A percentile compares a stretch with the other conserved stretches of the same genome.
These are phyloP conservation scores for Rhingia campestris DNA, from an alignment of 2,888 invertebrate genomes.

Conservation along the genomic window DNA sequence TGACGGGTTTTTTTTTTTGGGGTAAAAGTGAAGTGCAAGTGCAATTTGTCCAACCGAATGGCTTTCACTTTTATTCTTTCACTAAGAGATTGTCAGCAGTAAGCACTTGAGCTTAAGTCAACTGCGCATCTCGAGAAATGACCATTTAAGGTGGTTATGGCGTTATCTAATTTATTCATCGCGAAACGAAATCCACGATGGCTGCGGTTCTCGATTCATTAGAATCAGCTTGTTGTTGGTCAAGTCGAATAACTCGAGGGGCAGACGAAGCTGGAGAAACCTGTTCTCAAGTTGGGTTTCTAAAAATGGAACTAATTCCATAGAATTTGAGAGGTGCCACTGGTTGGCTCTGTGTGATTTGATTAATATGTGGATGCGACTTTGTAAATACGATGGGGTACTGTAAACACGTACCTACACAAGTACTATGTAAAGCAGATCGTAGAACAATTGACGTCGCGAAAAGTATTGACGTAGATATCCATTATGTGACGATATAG, in stretches of 20 bases:
- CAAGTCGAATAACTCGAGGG: slow-evolving; percentile 4
- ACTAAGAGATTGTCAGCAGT: slow-evolving; percentile 2
- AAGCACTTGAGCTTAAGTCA: slow-evolving; percentile 22
- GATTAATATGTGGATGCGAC: too few relatives aligned
- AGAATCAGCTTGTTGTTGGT: slow-evolving; percentile 34
- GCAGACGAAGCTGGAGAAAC: slow-evolving; percentile 12
- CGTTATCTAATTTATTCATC: slow-evolving; percentile 41
- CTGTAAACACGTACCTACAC: too few relatives aligned
- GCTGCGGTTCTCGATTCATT: slow-evolving; percentile 40
- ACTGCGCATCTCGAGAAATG: slow-evolving; percentile 49
- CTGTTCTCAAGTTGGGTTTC: slow-evolving; percentile 29
- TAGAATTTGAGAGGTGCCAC: neutral
- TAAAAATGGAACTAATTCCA: slow-evolving; percentile 24
- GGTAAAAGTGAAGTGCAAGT: slow-evolving; percentile 44
- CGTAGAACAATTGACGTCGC: too few relatives aligned
- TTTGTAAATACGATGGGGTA: too few relatives aligned
- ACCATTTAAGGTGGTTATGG: slow-evolving; percentile 55
- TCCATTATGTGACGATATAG: too few relatives aligned
- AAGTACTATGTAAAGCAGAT: too few relatives aligned
- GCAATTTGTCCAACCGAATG: slow-evolving; percentile 34
- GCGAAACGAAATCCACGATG: slow-evolving; percentile 27
- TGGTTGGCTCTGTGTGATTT: too few relatives aligned
- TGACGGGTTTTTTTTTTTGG: neutral
- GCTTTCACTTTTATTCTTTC: slow-evolving; percentile 67
- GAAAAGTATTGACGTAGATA: too few relatives aligned